Base-by-base conservation (phyloP, 2,797 vertebrate species). In the Knipowitschia caucasica region DNA sequence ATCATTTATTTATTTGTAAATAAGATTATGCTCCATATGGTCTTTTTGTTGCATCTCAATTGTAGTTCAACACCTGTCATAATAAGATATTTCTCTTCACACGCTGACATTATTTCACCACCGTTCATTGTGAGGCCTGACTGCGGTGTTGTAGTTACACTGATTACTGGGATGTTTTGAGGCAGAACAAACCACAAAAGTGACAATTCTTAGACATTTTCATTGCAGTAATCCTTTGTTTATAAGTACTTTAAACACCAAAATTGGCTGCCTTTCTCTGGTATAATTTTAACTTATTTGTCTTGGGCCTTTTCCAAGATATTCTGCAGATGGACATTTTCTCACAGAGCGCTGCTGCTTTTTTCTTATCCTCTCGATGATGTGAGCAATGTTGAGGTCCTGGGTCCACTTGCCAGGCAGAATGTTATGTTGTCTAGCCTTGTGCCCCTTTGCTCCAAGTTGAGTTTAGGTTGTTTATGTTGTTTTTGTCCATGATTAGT, bases 281-380 rank as follows among this genome's bases (percentile, higher is more conserved):
- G 86, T 88, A 82, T 88, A 86, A 89, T 84, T 89, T 88, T 85
- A 90, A 88, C 77, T 76, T 89, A 86, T 90, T 91, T 89, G 75
- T 79, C 77, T 90, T 92, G 89, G 89, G 60, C 62, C 18, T 14
- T 50, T 56, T 87, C 89, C 87, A 90, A 50, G 59, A 11, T 63
- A 54, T 53, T 67, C 77, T 81, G 73, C 84, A 82, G 80, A 86
- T 82, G 82, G 83, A 80, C 73, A 71, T 64, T 84, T 86, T 87
- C 86, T 88, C 83, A 87, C 80, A 87, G 68, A 62, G 70, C 64
- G 50, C 63, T 53, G 50, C 58, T 29, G 51, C 45, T 75, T 56
- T 75, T 77, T 77, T 57, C 7, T 62, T 54, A 43, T 56, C 53
- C 56, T 57, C 50, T 56, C 57, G 64, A 44, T 50, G 64, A 47